Base-by-base conservation (phyloP, 2,113 vertebrate species). In the Ptilonorhynchus violaceus region DNA sequence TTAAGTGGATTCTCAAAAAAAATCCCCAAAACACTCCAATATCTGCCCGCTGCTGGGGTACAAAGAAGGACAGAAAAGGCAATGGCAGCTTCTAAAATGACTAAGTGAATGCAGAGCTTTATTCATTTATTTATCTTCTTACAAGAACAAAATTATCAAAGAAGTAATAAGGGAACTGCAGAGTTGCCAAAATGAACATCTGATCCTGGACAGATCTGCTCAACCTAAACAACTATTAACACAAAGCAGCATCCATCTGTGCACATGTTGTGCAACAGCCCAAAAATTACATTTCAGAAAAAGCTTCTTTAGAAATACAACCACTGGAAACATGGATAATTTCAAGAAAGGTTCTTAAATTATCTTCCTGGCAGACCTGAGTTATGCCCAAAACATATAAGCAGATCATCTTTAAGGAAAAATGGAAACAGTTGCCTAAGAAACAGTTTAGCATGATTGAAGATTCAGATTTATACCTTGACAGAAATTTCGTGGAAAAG, bases 241-340 rank as follows among this genome's bases (percentile, higher is more conserved):
- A 93, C 41, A 94, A 87, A 91, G 84, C 76, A 89, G 60, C 69
- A 84, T 78, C 93, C 93, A 95, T 86, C 88, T 94, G 88, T 83
- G 82, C 75, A 59, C 82, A 66, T 78, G 50, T 59, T 88, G 92
- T 70, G 28, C 72, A 90, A 87, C 49, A 69, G 83, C 31, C 73
- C 76, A 41, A 68, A 87, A 92, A 75, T 78, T 46, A 72, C 3
- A 31, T 62, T 78, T 31, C 74, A 89, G 64, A 68, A 68, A 78
- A 80, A 73, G 60, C 52, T 70, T 47, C 63, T 90, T 81, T 39
- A 86, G 56, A 89, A 92, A 92, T 52, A 74, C 3, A 30, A 67
- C 55, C 8, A 2, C 79, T 82, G 66, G 72, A 88, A 95, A 81
- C 28, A 53, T 0, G 8, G 7, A 28, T 59, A 89, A 67, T 72